Conservation (phyloP, 2,888 invertebrate species). For the Drosophila monieri region DNA sequence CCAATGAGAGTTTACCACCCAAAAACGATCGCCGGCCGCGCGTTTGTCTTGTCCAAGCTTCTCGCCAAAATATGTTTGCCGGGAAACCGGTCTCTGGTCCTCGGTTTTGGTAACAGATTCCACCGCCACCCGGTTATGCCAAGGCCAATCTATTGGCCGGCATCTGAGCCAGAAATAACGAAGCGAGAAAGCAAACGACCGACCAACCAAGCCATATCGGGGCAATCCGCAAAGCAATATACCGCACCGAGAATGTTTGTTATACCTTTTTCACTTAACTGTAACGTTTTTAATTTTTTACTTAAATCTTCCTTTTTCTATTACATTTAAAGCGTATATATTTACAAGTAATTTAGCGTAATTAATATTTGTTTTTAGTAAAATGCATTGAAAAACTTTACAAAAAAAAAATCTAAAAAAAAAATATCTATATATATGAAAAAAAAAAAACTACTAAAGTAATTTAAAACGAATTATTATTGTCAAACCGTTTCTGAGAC, state of each 20-base stretch:
- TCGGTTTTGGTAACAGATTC: neutral
- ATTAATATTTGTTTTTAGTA: slow-evolving; percentile 76
- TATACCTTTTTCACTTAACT: slow-evolving; percentile 63
- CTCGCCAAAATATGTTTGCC: slow-evolving; percentile 22
- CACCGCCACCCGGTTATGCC: slow-evolving; percentile 19
- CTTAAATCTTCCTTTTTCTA: slow-evolving; percentile 56
- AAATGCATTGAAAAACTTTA: slow-evolving; percentile 64
- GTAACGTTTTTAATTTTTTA: slow-evolving; percentile 62
- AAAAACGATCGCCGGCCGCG: slow-evolving; percentile 50
- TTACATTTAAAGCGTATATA: slow-evolving; percentile 74
- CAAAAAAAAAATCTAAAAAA: slow-evolving; percentile 31
- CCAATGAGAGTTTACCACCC: slow-evolving; percentile 44
- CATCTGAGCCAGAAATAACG: slow-evolving; percentile 13
- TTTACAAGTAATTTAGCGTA: slow-evolving; percentile 75
- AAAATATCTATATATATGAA: slow-evolving; percentile 40
- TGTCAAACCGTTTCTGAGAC: slow-evolving; percentile 56
- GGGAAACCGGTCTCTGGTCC: slow-evolving; percentile 23
- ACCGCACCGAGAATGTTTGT: slow-evolving; percentile 46
- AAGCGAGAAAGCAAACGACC: slow-evolving; percentile 9
- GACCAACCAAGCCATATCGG: slow-evolving; percentile 6
- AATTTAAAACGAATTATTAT: slow-evolving; percentile 63
- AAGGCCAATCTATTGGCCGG: neutral
- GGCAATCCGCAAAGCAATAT: slow-evolving; percentile 40
- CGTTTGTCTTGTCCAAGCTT: slow-evolving; percentile 51
- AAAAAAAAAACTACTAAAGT: slow-evolving; percentile 63